Percentiles rank a stretch among this genome's conserved stretches.
Conservation (phyloP, 1,140 invertebrate genomes). For the Chrysopa pallens region DNA sequence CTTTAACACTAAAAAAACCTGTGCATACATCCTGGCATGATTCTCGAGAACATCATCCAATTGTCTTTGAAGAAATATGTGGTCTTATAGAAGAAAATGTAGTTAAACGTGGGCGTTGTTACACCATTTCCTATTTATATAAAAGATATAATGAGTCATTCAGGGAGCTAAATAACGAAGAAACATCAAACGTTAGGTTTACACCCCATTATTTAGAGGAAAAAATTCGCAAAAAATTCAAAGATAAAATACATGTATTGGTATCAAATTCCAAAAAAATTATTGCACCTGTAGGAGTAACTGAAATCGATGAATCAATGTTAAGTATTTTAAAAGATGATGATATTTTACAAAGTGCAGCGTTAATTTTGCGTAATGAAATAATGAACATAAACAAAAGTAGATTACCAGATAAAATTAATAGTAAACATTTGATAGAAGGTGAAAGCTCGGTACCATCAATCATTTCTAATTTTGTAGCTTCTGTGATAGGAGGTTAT, state of each 20-base stretch:
- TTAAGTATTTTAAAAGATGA: conserved; percentile 11
- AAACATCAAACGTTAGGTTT: too few relatives aligned
- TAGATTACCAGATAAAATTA: conserved; percentile 10
- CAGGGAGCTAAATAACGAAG: too few relatives aligned
- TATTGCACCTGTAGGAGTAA: conserved; percentile 8
- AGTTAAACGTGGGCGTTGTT: too few relatives aligned
- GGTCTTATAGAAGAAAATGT: too few relatives aligned
- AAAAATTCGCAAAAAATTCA: conserved; percentile 8
- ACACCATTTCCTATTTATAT: too few relatives aligned
- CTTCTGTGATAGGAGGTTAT: conserved; percentile 5
- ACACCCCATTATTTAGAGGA: conserved; percentile 8
- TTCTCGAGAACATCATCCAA: too few relatives aligned
- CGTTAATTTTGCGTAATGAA: conserved; percentile 7
- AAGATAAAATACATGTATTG: conserved; percentile 7
- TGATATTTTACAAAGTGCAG: conserved; percentile 8
- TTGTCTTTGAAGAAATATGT: too few relatives aligned
- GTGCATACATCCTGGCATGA: too few relatives aligned
- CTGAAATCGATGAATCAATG: conserved; percentile 8
- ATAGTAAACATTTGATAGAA: conserved; percentile 6
- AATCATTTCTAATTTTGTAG: conserved; percentile 3
- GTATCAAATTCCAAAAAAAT: conserved; percentile 7
- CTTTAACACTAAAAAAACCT: too few relatives aligned
- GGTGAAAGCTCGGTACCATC: conserved; percentile 7
- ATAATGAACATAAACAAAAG: conserved; percentile 4
- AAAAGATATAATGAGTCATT: too few relatives aligned